Evolutionary conservation across 2,888 invertebrate species (phyloP).

Genomic region (Scotopteryx bipunctaria): DNA sequence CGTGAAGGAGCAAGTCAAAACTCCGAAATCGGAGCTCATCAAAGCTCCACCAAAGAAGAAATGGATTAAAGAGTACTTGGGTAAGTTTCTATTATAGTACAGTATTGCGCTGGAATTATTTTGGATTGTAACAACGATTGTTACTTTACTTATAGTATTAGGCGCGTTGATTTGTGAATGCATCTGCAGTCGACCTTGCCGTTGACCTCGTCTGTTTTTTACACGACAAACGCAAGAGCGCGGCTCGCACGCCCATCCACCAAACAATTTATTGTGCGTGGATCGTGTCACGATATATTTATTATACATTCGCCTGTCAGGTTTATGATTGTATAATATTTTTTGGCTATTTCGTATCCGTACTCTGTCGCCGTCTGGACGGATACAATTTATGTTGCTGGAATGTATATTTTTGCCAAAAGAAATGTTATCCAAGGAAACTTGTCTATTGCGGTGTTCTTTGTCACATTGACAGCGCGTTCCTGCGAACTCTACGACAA

Average conservation of each 20-base stretch:
- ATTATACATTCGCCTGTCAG: constrained; percentile 24
- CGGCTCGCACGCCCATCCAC: constrained; percentile 41
- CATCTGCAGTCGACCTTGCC: constrained; percentile 49
- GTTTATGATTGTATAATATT: constrained; percentile 23
- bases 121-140: background rate
- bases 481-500: too few species aligned
- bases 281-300: constrained; percentile 24
- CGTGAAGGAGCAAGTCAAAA: constrained; percentile 50
- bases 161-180: constrained; percentile 43
- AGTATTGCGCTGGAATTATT: too few species aligned
- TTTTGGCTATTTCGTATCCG: constrained; percentile 25
- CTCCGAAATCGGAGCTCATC: constrained; percentile 51
- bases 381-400: constrained; percentile 4
- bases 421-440: constrained; percentile 8
- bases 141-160: constrained; percentile 4
- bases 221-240: constrained; percentile 54
- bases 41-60: constrained; percentile 88
- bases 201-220: constrained; percentile 61
- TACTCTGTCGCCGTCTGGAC: constrained; percentile 12
- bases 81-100: constrained; percentile 64
- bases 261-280: constrained; percentile 24
- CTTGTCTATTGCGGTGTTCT: background rate
- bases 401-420: constrained; percentile 9
- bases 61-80: constrained; percentile 87
- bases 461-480: background rate